phyloP scores from a whole-genome alignment of 2,113 vertebrate species.

The Furnarius figulus region DNA sequence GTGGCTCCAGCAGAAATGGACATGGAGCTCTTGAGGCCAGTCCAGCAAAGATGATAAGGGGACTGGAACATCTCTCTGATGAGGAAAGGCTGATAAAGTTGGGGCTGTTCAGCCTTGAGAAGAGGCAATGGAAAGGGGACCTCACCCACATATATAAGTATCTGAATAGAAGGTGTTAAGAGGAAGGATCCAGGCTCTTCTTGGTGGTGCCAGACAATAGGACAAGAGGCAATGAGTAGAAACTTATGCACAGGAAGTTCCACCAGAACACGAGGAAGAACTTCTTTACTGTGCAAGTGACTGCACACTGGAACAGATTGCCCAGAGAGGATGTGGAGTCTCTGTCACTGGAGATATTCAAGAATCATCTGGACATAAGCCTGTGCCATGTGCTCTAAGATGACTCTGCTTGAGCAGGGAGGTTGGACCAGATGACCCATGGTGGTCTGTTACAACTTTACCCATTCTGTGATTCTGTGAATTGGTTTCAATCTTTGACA shows the following conservation, averaged over 20 bases:
- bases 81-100: neutral
- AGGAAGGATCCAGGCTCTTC: neutral
- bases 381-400: neutral
- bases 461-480: neutral
- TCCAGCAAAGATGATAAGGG: neutral
- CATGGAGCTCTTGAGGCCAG: neutral
- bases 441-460: neutral
- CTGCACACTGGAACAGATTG: neutral
- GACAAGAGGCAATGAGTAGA: neutral
- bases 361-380: neutral
- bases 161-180: neutral
- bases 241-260: neutral
- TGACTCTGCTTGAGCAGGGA: neutral
- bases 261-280: neutral
- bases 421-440: neutral
- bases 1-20: neutral
- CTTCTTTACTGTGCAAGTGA: neutral
- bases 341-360: neutral
- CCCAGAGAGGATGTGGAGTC: neutral
- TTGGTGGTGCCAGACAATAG: fast-evolving
- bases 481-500: neutral
- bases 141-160: neutral
- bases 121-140: neutral
- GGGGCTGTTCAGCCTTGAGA: neutral
- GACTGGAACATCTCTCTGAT: neutral